A percentile compares a stretch with the other conserved stretches of the same genome.
phyloP scores from a whole-genome alignment of 1,140 invertebrate genomes.

The Drosophila pachea region DNA sequence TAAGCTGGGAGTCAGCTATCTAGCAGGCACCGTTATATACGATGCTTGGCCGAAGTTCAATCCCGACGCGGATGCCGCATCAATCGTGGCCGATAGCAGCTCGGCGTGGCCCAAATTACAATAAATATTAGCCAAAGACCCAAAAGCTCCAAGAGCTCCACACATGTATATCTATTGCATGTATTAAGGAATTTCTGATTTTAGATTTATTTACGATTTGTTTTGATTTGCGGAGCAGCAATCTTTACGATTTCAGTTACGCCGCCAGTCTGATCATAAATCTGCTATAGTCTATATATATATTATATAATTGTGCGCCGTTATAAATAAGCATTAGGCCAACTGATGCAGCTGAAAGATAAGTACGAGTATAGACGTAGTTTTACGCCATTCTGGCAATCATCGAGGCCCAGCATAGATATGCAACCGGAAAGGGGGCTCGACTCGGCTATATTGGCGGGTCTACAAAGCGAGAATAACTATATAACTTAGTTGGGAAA shows the following conservation, averaged over 20 bases:
- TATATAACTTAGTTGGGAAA: no score
- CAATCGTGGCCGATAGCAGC: constrained; percentile 38
- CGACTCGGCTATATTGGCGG: no score
- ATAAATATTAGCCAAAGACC: constrained; percentile 13
- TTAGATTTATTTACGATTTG: constrained; percentile 74
- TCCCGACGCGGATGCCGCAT: constrained; percentile 37
- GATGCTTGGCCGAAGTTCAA: constrained; percentile 65
- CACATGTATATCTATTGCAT: not conserved
- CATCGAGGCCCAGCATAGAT: no score
- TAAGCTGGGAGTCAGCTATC: no score
- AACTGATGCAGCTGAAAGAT: constrained; percentile 6
- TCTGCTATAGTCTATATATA: constrained; percentile 24
- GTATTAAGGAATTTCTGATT: constrained; percentile 6
- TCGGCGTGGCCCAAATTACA: constrained; percentile 9
- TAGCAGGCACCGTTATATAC: constrained; percentile 49
- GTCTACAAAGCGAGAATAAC: no score
- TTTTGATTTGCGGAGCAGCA: constrained; percentile 59
- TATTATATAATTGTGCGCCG: not conserved
- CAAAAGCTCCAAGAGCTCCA: constrained; percentile 2
- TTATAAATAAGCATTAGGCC: constrained; percentile 39
- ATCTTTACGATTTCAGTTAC: constrained; percentile 62
- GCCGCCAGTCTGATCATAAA: constrained; percentile 44
- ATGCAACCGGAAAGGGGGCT: no score
- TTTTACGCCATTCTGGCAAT: no score
- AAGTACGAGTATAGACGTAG: constrained; percentile 16